Evolutionary conservation across 1,140 invertebrate genomes (phyloP), one percentile per base, ranked within the genome.

Genomic region (Drosophila quadrilineata): DNA sequence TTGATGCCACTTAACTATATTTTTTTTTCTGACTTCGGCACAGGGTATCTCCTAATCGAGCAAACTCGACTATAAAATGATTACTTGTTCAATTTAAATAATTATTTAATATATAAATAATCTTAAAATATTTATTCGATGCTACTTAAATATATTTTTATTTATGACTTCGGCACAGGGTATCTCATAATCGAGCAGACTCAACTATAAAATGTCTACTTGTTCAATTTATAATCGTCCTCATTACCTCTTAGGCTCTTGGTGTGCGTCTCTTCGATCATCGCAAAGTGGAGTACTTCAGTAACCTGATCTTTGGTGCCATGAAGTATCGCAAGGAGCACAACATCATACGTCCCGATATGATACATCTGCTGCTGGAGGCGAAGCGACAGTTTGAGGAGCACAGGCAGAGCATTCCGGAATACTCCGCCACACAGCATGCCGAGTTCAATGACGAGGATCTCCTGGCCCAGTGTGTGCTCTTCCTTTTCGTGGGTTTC

Each of bases 401-500:
- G 5, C 49, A 59, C n/a, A n/a, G n/a, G 9, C 28, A 45, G 4
- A 9, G 6, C 9, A n/a, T 10, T 4, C 14, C 38, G 0, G 45
- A 43, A 6, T 14, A 50, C 6, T 33, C 22, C 0, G 10, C 46
- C 0, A 9, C 46, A 6, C 36, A 59, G 3, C 63, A 45, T 6
- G 63, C 63, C 0, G 63, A 82, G 5, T 65, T 80, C 6, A 82
- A 72, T 3, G 80, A 76, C n/a, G 79, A 87, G 1, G 89, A 90
- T 24, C 74, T 91, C 2, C 49, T 80, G 10, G 66, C 87, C 0
- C 90, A 91, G 36, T 90, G 88, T 2, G 67, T 91, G 3, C 8
- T 88, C 1, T 91, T 91, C 35, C 91, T 91, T 33, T 68, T 91
- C 12, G 91, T 90, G 6, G 91, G 91, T 1, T 94, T 92, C 36